These are phyloP conservation scores for Catajapyx aquilonaris DNA, from an alignment of 1,140 invertebrate species.

Conservation along the genomic window DNA sequence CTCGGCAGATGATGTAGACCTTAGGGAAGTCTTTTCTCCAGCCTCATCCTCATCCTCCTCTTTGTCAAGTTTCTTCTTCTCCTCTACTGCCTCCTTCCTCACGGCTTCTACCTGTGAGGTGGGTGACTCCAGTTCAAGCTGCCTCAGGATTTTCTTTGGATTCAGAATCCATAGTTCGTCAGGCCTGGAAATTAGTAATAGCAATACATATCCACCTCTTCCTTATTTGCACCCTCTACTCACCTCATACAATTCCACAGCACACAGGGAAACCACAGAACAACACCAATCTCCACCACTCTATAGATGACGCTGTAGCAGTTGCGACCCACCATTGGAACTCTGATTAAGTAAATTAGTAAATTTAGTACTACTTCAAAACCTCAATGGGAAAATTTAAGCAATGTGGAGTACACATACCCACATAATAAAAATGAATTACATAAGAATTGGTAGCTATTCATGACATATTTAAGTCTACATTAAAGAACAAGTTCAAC, in stretches of 20 bases:
- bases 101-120: too few relatives aligned
- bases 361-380: too few relatives aligned
- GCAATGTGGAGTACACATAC: too few relatives aligned
- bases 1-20: too few relatives aligned
- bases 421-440: too few relatives aligned
- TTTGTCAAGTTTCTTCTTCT: conserved; percentile 3
- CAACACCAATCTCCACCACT: conserved; percentile 78
- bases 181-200: conserved; percentile 40
- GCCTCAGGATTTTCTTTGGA: conserved; percentile 60
- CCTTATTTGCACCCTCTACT: conserved; percentile 2
- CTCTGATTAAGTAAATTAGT: conserved; percentile 32
- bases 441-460: too few relatives aligned
- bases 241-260: conserved; percentile 82
- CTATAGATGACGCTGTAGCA: conserved; percentile 79
- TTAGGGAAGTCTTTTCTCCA: too few relatives aligned
- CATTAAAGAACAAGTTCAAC: too few relatives aligned
- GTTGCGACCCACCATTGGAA: conserved; percentile 69
- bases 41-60: conserved; percentile 9
- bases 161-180: conserved; percentile 85
- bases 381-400: too few relatives aligned
- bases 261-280: conserved; percentile 83
- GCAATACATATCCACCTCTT: background rate
- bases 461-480: too few relatives aligned
- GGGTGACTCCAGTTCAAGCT: too few relatives aligned
- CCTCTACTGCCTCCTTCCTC: too few relatives aligned